Evolutionary conservation across 2,113 vertebrate species (phyloP), one percentile per base, ranked within the genome.

Genomic region (Nycticebus coucang): DNA sequence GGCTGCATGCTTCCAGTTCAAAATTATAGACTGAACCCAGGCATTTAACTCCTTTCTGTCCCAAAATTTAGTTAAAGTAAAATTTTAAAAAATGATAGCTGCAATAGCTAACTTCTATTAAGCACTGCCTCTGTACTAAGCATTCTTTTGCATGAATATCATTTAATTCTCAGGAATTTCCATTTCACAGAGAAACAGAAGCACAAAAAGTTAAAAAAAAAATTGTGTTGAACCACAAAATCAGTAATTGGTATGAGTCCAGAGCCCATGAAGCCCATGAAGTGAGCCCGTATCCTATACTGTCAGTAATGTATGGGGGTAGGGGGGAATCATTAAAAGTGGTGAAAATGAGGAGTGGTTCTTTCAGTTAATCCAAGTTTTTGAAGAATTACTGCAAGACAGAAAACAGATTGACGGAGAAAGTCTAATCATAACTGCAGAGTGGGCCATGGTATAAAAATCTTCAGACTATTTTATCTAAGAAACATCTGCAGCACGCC

Each of bases 51-150:
- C 50, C 45, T 4, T 71, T 83, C 3, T 57, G 45, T n/a, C 15
- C 24, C 41, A 28, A 90, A 89, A 83, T 92, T 22, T 94, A 57
- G 64, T n/a, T 66, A 59, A 69, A 37, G 50, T 15, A 55, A 78
- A 78, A 55, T 12, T 59, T 91, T 72, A 26, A 7, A 68, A 41
- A 82, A 71, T 57, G 62, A n/a, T 4, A n/a, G 28, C 4, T 59
- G 37, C 59, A 88, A 30, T 75, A 84, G 17, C 35, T 85, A 28
- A 87, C 35, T 50, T 92, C 64, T 82, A 72, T 0, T 62, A 75
- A 35, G 18, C 4, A 71, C 50, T 8, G 62, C 37, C 50, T 22
- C 59, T 13, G 24, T 60, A 19, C 33, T 28, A 90, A 37, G 26
- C 21, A 66, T 13, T 64, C 3, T 90, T 69, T 45, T 62, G 2